phyloP scores from a whole-genome alignment of 1,140 invertebrate species.

The Monochamus saltuarius region DNA sequence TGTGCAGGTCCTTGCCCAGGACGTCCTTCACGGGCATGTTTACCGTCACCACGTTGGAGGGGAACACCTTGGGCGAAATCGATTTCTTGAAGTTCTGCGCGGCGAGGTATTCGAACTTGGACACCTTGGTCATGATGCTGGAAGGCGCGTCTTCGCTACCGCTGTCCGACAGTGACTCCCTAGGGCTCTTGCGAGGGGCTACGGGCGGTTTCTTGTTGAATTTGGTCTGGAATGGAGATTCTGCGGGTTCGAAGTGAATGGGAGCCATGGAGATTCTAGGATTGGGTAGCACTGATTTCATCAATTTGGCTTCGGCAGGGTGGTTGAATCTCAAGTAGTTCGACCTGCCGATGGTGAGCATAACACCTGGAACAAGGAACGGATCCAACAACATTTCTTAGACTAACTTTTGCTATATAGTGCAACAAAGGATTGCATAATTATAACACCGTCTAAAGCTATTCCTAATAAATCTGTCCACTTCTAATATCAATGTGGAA shows the following conservation, averaged over 20 bases:
- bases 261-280: conserved; percentile 77
- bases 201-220: conserved; percentile 56
- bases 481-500: no score
- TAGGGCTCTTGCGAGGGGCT: conserved; percentile 50
- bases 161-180: conserved; percentile 55
- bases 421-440: no score
- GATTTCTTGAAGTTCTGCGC: conserved; percentile 53
- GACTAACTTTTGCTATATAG: no score
- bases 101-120: conserved; percentile 62
- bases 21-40: conserved; percentile 79
- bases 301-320: conserved; percentile 80
- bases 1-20: conserved; percentile 59
- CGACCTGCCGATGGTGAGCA: conserved; percentile 84
- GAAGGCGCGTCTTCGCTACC: conserved; percentile 54
- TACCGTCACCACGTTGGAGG: conserved; percentile 71
- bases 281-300: conserved; percentile 76
- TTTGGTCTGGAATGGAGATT: conserved; percentile 44
- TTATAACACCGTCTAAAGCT: no score
- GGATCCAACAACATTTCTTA: no score
- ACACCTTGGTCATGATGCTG: conserved; percentile 62
- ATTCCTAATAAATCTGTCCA: no score
- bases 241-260: conserved; percentile 57
- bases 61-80: conserved; percentile 76
- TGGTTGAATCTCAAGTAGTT: conserved; percentile 90
- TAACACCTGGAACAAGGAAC: conserved; percentile 64